These are phyloP conservation scores for Thomomys bottae DNA, from an alignment of 2,113 vertebrate genomes.

Conservation along the genomic window DNA sequence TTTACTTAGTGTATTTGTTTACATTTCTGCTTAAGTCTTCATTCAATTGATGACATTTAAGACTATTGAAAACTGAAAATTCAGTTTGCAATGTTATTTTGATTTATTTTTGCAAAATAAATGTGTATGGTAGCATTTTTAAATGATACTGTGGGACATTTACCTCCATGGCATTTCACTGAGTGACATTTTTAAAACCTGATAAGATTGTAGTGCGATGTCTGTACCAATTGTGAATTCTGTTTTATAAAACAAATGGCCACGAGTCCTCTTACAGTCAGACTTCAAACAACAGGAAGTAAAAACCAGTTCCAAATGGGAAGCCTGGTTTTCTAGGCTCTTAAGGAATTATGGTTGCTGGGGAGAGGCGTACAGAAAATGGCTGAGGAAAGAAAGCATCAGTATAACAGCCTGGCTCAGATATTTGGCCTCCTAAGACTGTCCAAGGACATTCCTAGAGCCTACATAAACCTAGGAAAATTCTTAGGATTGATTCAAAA, in stretches of 20 bases:
- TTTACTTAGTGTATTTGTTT: constrained; percentile 35
- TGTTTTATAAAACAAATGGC: constrained; percentile 52
- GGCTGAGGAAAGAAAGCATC: background rate
- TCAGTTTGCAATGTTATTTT: constrained; percentile 68
- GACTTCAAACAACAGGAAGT: constrained; percentile 20
- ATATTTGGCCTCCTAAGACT: background rate
- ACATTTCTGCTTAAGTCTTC: constrained; percentile 17
- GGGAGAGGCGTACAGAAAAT: background rate
- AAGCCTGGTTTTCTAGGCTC: background rate
- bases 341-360: background rate
- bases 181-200: constrained; percentile 64
- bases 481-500: background rate
- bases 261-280: constrained; percentile 34
- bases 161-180: constrained; percentile 51
- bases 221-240: constrained; percentile 55
- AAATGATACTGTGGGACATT: constrained; percentile 63
- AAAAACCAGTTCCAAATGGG: background rate
- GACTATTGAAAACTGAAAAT: constrained; percentile 54
- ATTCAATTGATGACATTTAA: constrained; percentile 72
- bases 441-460: background rate
- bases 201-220: constrained; percentile 61
- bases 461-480: background rate
- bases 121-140: constrained; percentile 60
- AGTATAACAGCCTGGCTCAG: fast-evolving
- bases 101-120: constrained; percentile 67